phyloP scores from a whole-genome alignment of 2,888 invertebrate genomes.

The Cataglyphis cursor region DNA sequence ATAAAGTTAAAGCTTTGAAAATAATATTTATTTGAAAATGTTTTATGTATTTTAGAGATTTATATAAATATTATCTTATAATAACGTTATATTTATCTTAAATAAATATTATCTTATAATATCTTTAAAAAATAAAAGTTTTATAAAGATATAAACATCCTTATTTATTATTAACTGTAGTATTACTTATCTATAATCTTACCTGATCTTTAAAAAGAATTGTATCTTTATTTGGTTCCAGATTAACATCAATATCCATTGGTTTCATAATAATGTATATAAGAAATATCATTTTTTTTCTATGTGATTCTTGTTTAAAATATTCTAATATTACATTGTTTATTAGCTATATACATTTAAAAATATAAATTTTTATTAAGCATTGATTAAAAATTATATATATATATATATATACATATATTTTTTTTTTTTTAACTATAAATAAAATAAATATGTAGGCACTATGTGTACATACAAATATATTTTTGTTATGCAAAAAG shows the following conservation, averaged over 20 bases:
- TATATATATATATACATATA: constrained; percentile 3
- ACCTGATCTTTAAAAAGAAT: constrained; percentile 88
- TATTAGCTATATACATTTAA: constrained; percentile 84
- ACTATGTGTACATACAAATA: background rate
- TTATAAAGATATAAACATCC: constrained; percentile 2
- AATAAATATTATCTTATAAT: background rate
- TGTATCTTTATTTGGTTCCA: constrained; percentile 89
- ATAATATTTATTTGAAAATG: background rate
- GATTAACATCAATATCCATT: constrained; percentile 88
- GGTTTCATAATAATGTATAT: constrained; percentile 86
- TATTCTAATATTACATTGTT: constrained; percentile 84
- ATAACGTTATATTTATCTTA: no score
- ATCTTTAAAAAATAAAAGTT: no score
- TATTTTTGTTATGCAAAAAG: background rate
- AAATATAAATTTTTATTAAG: constrained; percentile 11
- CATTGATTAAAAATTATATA: background rate
- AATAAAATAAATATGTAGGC: background rate
- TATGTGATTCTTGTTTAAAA: constrained; percentile 83
- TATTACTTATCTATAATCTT: constrained; percentile 51
- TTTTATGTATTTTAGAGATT: background rate
- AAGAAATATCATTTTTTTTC: constrained; percentile 87
- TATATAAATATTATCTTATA: background rate
- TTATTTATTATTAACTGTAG: constrained; percentile 7
- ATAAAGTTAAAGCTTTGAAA: constrained; percentile 8
- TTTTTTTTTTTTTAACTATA: background rate